phyloP scores from a whole-genome alignment of 2,797 vertebrate species.

The Coilia nasus region DNA sequence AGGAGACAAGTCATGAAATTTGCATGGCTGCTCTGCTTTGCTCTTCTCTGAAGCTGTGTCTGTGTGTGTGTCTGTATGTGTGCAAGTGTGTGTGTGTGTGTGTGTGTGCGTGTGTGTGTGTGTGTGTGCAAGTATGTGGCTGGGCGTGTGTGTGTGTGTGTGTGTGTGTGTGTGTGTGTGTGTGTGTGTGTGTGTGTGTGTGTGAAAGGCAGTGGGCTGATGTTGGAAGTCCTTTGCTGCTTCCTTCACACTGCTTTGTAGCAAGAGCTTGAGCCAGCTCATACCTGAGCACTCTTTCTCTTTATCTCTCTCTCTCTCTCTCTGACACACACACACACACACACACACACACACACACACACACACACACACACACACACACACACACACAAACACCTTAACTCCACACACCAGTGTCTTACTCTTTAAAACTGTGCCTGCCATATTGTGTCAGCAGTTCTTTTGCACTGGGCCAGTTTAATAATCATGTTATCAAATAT shows the following conservation, averaged over 20 bases:
- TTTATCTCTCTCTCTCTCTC: too few species aligned
- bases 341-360: conserved; percentile 19
- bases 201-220: conserved; percentile 23
- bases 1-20: conserved; percentile 43
- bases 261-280: conserved; percentile 60
- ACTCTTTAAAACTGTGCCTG: too few species aligned
- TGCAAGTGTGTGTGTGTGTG: too few species aligned
- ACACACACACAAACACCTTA: neutral
- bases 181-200: too few species aligned
- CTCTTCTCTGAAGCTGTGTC: conserved; percentile 2
- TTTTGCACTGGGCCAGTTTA: too few species aligned
- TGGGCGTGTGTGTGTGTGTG: too few species aligned
- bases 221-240: conserved; percentile 37
- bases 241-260: conserved; percentile 67
- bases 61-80: neutral
- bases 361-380: conserved; percentile 29
- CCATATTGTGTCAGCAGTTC: too few species aligned
- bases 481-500: too few species aligned
- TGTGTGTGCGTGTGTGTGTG: conserved; percentile 2
- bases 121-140: neutral
- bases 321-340: too few species aligned
- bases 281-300: conserved; percentile 24
- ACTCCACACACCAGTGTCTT: too few species aligned
- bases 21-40: conserved; percentile 57
- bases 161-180: too few species aligned